Evolutionary conservation across 2,888 invertebrate genomes (phyloP), one percentile per base, ranked within the genome.

Genomic region (Sinopyrophorus schimmeli): DNA sequence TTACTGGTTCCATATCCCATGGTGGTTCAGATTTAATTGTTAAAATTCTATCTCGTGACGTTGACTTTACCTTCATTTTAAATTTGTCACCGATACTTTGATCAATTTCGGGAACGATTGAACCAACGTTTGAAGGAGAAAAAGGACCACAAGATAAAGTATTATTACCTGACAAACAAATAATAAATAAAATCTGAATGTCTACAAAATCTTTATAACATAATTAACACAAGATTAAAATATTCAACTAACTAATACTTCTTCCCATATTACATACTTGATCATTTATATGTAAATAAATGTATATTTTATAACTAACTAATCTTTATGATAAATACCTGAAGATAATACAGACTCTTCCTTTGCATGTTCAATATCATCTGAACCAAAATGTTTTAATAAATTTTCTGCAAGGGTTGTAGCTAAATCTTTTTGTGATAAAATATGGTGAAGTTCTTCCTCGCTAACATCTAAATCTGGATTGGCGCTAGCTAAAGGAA

Each of bases 361-460:
- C 57, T 73, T 73, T 16, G 71, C 67, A 39, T 52, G 51, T 42
- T 80, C 80, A 1, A 85, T 76, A 54, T 83, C 84, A 7, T 87
- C 82, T 11, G 87, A 86, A 6, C 86, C 85, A 65, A 93, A 89
- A 63, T 92, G 88, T 71, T 92, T 89, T 41, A 94, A 76, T 47
- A 94, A 76, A 73, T 94, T 92, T 72, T 94, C 94, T 27, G 92
- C 90, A 54, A 92, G 77, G 23, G 89, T 86, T 48, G 90, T 87
- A 0, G 86, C 81, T 35, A 85, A 78, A 65, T 87, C 87, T 60
- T 86, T 86, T 58, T 86, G 84, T 1, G 86, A 83, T n/a, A 89
- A 72, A 24, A 88, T 72, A 51, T 84, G 85, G 59, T 84, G 84
- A 21, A 88, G 71, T 61, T 88, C 87, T 69, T 86, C 84, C 61